Evolutionary conservation across 2,113 vertebrate species (phyloP).

Genomic region (Entelurus aequoreus): DNA sequence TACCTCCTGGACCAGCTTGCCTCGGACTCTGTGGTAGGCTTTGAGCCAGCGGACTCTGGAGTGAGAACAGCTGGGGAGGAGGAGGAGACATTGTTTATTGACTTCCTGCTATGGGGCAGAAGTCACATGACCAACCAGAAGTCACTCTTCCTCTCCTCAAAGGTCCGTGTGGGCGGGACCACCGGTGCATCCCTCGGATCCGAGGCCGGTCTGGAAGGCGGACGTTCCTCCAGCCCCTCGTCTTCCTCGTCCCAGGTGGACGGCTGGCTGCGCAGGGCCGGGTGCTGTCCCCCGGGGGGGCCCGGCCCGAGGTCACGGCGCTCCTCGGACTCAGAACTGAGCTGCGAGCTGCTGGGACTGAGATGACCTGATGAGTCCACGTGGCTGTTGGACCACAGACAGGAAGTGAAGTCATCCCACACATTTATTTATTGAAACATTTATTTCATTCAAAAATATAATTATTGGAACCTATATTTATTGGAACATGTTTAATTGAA

Average conservation of each 20-base stretch:
- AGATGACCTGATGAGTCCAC: conserved; percentile 88
- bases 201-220: conserved; percentile 48
- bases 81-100: neutral
- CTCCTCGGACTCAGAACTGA: conserved; percentile 81
- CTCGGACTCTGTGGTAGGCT: conserved; percentile 63
- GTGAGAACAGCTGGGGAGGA: conserved; percentile 50
- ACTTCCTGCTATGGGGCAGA: neutral
- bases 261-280: conserved; percentile 43
- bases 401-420: too few relatives aligned
- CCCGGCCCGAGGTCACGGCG: conserved; percentile 54
- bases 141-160: conserved; percentile 29
- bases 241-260: conserved; percentile 62
- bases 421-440: too few relatives aligned
- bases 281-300: conserved; percentile 44
- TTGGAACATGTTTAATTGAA: too few relatives aligned
- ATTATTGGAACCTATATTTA: too few relatives aligned
- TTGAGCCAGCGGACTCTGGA: conserved; percentile 63
- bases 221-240: conserved; percentile 37
- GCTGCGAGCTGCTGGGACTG: conserved; percentile 86
- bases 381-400: conserved; percentile 82
- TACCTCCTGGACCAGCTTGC: conserved; percentile 58
- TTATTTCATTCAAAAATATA: too few relatives aligned
- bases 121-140: conserved; percentile 33
- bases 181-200: conserved; percentile 26
- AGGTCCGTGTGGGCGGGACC: conserved; percentile 13